Conservation (phyloP, 1,140 invertebrate genomes). For the Anastrepha obliqua region DNA sequence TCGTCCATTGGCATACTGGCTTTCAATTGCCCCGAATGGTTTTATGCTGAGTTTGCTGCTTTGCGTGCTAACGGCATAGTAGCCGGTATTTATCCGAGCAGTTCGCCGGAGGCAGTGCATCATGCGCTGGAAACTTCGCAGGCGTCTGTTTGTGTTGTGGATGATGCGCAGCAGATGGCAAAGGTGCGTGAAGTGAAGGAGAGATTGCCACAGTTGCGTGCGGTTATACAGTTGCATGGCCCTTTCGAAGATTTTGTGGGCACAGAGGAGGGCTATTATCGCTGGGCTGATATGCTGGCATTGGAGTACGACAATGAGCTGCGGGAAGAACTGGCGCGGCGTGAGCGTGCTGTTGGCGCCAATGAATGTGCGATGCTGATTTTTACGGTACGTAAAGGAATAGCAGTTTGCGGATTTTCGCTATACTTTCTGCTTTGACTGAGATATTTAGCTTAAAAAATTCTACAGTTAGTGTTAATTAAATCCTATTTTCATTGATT, state of each 20-base stretch:
- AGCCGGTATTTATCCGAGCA: conserved; percentile 94
- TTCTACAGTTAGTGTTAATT: neutral
- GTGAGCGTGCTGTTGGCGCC: conserved; percentile 81
- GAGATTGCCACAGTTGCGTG: conserved; percentile 84
- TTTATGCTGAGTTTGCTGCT: conserved; percentile 87
- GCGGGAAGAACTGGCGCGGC: conserved; percentile 60
- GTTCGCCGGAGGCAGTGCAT: conserved; percentile 88
- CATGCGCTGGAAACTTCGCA: conserved; percentile 83
- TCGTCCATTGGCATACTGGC: conserved; percentile 91
- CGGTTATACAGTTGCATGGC: conserved; percentile 89
- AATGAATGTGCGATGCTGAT: conserved; percentile 94
- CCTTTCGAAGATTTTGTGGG: conserved; percentile 70
- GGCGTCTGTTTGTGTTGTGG: conserved; percentile 90
- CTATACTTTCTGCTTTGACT: neutral
- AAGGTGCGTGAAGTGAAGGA: conserved; percentile 85
- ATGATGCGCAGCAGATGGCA: conserved; percentile 89
- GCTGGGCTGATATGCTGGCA: conserved; percentile 88
- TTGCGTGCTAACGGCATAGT: conserved; percentile 93
- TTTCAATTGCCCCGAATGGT: conserved; percentile 95
- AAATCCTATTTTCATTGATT: no score
- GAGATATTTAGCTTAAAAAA: neutral
- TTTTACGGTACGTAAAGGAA: conserved; percentile 79
- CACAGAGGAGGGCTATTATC: conserved; percentile 65
- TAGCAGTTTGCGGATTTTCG: neutral
- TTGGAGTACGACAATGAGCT: conserved; percentile 79